phyloP scores from a whole-genome alignment of 2,113 vertebrate species.

The Glaucidium brasilianum region DNA sequence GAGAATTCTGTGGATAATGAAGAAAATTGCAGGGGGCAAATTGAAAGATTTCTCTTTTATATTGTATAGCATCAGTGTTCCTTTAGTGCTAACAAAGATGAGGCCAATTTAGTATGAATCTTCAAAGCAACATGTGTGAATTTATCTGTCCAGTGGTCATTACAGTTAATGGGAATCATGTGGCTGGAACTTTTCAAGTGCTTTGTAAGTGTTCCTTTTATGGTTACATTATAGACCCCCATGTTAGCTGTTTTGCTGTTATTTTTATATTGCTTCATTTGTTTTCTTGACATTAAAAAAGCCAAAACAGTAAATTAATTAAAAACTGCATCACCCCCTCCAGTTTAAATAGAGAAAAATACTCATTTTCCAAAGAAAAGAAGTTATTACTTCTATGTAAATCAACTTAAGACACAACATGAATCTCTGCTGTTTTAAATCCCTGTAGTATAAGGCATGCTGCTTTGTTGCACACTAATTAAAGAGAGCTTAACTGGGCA shows the following conservation, averaged over 20 bases:
- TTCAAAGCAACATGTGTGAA: conserved; percentile 55
- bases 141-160: conserved; percentile 55
- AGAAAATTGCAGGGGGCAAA: conserved; percentile 62
- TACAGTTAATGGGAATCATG: conserved; percentile 55
- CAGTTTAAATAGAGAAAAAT: background rate
- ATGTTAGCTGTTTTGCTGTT: background rate
- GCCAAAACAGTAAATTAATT: conserved; percentile 35
- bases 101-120: conserved; percentile 46
- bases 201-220: conserved; percentile 26
- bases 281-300: conserved; percentile 47
- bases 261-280: conserved; percentile 47
- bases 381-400: background rate
- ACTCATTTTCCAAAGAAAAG: conserved; percentile 20
- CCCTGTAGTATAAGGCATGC: background rate
- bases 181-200: conserved; percentile 31
- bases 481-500: background rate
- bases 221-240: background rate
- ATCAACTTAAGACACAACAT: background rate
- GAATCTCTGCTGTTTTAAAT: background rate
- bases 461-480: background rate
- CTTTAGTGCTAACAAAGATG: conserved; percentile 51
- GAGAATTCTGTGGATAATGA: conserved; percentile 44
- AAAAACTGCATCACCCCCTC: background rate
- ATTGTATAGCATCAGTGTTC: background rate
- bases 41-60: conserved; percentile 13